Evolutionary conservation across 2,888 invertebrate genomes (phyloP), one percentile per base, ranked within the genome.

Genomic region (Seira sanloemensis): DNA sequence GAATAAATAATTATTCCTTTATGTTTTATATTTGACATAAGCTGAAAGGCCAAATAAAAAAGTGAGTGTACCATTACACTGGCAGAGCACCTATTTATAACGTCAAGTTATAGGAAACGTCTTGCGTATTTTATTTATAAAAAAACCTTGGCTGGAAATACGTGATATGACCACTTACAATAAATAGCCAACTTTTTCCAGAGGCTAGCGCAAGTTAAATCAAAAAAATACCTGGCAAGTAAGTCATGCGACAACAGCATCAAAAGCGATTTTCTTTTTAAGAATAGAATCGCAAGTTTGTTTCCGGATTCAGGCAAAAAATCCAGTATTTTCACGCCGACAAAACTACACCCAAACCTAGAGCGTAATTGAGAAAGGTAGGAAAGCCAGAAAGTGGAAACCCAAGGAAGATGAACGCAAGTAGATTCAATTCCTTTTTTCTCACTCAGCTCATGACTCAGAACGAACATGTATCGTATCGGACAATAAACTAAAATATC

Each of bases 161-260:
- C 37, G 37, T 37, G 37, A 37, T 37, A 37, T 37, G 4, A 7
- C 37, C 12, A 37, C 37, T 37, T 9, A 66, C 23, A 50, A 66
- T n/a, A 67, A 71, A 21, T 46, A 46, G 50, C 50, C 46, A 46
- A 71, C 71, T 71, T 69, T 12, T 71, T 19, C 12, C 37, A 37
- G n/a, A n/a, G 37, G 37, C 12, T 37, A 37, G 37, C 37, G 4
- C 37, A 37, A 37, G 5, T 12, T 37, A 37, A 37, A n/a, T n/a
- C n/a, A 12, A 37, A 37, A 37, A 7, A 37, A 37, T 37, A 74
- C 80, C 80, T 80, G 80, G 54, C 80, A 74, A 66, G 27, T 74
- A 66, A 80, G 69, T 69, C 74, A 80, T 69, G 80, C 80, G 80
- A 75, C 80, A 80, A 68, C 58, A 73, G 54, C 58, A 58, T 73